These are phyloP conservation scores for Buphagus erythrorhynchus DNA, from an alignment of 2,797 vertebrate genomes.

Conservation along the genomic window DNA sequence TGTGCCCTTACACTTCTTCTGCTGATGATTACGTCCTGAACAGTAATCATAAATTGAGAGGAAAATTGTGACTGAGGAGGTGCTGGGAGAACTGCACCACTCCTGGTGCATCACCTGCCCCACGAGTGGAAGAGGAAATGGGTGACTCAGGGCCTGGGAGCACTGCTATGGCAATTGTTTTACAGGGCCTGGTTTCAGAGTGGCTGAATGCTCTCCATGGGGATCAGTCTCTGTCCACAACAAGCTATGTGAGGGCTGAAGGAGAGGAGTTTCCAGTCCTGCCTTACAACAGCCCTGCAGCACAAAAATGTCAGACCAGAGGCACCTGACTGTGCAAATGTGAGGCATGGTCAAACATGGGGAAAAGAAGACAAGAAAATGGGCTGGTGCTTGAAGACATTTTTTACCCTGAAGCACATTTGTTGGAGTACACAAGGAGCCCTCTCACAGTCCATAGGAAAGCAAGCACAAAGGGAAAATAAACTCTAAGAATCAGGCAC, in stretches of 20 bases:
- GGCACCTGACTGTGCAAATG: background rate
- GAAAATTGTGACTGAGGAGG: slow-evolving; percentile 2
- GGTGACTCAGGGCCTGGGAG: slow-evolving; percentile 22
- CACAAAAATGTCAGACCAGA: background rate
- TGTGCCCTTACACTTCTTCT: background rate
- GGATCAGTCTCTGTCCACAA: background rate
- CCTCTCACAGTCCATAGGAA: background rate
- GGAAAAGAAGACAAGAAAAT: background rate
- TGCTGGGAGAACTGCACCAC: background rate
- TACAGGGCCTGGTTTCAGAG: background rate
- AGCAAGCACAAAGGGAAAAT: background rate
- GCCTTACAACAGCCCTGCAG: background rate
- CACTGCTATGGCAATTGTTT: background rate
- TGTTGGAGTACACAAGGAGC: background rate
- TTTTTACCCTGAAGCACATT: background rate
- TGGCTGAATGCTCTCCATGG: background rate
- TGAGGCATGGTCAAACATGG: background rate
- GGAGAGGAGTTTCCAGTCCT: background rate
- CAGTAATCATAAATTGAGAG: background rate
- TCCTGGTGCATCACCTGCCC: background rate
- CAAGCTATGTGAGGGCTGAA: background rate
- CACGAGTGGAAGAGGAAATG: background rate
- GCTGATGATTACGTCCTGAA: background rate
- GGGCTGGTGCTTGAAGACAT: background rate
- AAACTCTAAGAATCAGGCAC: background rate